Base-by-base conservation (phyloP, 2,888 invertebrate species). In the Epirrhoe tristata region DNA sequence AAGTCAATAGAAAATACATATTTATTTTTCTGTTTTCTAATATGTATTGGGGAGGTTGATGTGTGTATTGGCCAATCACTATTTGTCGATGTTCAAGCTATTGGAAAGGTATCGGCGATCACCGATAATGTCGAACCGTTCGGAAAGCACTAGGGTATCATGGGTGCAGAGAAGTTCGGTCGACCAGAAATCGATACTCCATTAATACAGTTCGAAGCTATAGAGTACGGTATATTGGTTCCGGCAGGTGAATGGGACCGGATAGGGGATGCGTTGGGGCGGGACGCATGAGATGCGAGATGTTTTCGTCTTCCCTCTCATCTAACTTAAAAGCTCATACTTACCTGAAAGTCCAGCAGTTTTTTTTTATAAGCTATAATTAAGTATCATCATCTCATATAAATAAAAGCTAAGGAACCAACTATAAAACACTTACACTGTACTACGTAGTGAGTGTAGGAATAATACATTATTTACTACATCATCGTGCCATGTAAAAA, bases 101-200 rank as follows among this genome's bases (percentile, higher is more conserved):
- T 93, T 89, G 88, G 88, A 86, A 88, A 86, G 77, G 85, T 93
- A 94, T 94, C 86, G 92, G 91, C 83, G 90, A 93, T 94, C 86
- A 84, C 86, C 93, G 93, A 94, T 93, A 94, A 91, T 93, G 91
- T 92, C 90, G 92, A 91, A 87, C 87, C 85, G 91, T 93, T 94
- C 92, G 93, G 93, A 93, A 94, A 93, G 82, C 85, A 93, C 93
- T 82, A 93, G 91, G 94, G 82, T 85, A 79, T 65, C 94, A 94
- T 89, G 77, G 84, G 75, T 75, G 67, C 55, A 58, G 75, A 87
- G 90, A 83, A 90, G 91, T 77, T 83, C 69, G 66, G 66, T 72
- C 91, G 89, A 93, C 88, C 89, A 91, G 91, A 90, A 93, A 94
- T 93, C 93, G 86, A 93, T 93, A 91, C 79, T 81, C 89, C 90